Evolutionary conservation across 2,113 vertebrate genomes (phyloP).

Genomic region (Catharus minimus): DNA sequence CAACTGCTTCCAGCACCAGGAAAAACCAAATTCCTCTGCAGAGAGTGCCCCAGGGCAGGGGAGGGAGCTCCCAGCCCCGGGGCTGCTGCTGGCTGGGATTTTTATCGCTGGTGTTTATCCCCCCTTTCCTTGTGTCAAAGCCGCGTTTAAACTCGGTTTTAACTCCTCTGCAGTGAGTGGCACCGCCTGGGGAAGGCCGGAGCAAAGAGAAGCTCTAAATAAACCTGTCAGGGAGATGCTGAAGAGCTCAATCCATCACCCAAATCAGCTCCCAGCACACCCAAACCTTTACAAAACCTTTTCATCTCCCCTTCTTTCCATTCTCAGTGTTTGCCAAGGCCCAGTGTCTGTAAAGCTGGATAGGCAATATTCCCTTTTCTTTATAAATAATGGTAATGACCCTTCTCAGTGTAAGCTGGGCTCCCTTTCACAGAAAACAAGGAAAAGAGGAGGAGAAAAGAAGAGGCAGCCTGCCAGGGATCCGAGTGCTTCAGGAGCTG

Average conservation of each 20-base stretch:
- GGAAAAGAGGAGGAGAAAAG: conserved; percentile 49
- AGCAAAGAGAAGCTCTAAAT: not conserved
- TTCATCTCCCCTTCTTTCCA: not conserved
- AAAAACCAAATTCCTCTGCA: fast-evolving
- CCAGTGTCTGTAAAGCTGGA: not conserved
- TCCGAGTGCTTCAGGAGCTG: conserved; percentile 58
- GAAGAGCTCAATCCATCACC: conserved; percentile 4
- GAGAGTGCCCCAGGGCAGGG: not conserved
- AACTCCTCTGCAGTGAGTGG: conserved; percentile 12
- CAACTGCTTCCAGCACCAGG: not conserved
- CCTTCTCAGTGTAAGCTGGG: not conserved
- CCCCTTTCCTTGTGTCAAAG: not conserved
- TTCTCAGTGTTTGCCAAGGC: conserved; percentile 21
- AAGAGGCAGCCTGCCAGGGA: conserved; percentile 60
- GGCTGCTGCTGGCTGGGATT: not conserved
- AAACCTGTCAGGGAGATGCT: conserved; percentile 46
- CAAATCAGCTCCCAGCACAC: not conserved
- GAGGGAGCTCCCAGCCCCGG: not conserved
- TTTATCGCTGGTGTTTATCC: not conserved
- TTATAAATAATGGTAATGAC: conserved; percentile 34
- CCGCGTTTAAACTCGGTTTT: not conserved
- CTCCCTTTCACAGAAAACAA: conserved; percentile 56
- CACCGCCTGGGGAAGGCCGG: not conserved
- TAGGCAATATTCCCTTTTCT: not conserved
- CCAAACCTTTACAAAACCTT: not conserved